Evolutionary conservation across 1,140 invertebrate species (phyloP).

Genomic region (Zaprionus davidi): DNA sequence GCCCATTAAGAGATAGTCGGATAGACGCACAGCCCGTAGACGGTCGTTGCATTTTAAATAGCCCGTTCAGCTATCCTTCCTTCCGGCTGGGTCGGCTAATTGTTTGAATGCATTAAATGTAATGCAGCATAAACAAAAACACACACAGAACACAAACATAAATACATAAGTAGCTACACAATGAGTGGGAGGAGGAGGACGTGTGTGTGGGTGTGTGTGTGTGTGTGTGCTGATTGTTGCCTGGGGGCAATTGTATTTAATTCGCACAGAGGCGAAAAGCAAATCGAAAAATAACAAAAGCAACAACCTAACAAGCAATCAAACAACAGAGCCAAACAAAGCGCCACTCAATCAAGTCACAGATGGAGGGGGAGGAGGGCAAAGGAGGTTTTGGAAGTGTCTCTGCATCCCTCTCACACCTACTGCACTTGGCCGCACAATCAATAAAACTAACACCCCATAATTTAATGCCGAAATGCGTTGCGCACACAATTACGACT

Average conservation of each 20-base stretch:
- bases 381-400: background rate
- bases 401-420: background rate
- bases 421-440: slow-evolving; percentile 36
- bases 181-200: background rate
- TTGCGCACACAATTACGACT: slow-evolving; percentile 70
- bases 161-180: slow-evolving; percentile 48
- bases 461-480: slow-evolving; percentile 79
- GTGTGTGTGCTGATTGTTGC: slow-evolving; percentile 25
- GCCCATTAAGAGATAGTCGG: slow-evolving; percentile 41
- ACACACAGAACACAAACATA: background rate
- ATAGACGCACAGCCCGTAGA: background rate
- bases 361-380: background rate
- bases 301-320: slow-evolving; percentile 68
- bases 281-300: slow-evolving; percentile 72
- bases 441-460: slow-evolving; percentile 81
- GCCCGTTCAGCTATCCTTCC: slow-evolving; percentile 23
- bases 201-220: background rate
- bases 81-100: slow-evolving; percentile 56
- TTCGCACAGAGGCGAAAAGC: slow-evolving; percentile 52
- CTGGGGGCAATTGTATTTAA: slow-evolving; percentile 66
- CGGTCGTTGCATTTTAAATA: slow-evolving; percentile 46
- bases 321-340: slow-evolving; percentile 34
- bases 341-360: slow-evolving; percentile 40
- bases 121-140: slow-evolving; percentile 60
- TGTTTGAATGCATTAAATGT: slow-evolving; percentile 71